Conservation (phyloP, 2,888 invertebrate genomes). For the Frankliniella intonsa region DNA sequence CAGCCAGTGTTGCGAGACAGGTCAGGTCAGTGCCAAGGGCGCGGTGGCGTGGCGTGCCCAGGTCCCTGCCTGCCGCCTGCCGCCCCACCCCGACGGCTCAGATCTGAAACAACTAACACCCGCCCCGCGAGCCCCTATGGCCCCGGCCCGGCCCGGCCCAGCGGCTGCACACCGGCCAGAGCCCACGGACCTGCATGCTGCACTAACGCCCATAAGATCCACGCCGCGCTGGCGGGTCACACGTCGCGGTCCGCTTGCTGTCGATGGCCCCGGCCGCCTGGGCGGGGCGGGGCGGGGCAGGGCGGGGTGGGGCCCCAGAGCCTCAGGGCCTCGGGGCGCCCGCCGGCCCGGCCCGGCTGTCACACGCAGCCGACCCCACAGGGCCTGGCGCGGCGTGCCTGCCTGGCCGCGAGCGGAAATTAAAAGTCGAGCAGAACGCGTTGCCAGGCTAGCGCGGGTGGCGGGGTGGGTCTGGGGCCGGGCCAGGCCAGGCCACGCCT, state of each 20-base stretch:
- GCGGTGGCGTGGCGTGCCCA: not conserved
- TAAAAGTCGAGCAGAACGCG: constrained; percentile 22
- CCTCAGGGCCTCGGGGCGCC: not conserved
- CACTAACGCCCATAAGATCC: too few species aligned
- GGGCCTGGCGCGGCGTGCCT: not conserved
- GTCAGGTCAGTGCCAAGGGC: not conserved
- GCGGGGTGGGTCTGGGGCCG: not conserved
- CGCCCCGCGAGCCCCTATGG: too few species aligned
- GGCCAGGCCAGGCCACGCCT: too few species aligned
- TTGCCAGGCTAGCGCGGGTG: not conserved
- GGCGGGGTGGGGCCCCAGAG: not conserved
- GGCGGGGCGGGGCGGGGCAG: not conserved
- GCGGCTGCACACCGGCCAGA: too few species aligned
- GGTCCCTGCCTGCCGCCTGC: too few species aligned
- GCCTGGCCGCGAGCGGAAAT: not conserved
- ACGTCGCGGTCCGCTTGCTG: too few species aligned
- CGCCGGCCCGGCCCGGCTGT: not conserved
- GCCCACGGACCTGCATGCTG: too few species aligned
- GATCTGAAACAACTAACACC: too few species aligned
- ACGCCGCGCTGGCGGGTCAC: too few species aligned
- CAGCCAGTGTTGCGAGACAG: not conserved
- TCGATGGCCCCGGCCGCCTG: not conserved
- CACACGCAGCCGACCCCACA: not conserved
- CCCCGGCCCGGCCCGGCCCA: too few species aligned
- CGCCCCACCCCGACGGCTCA: too few species aligned